A percentile compares a stretch with the other conserved stretches of the same genome.
Evolutionary conservation across 2,113 vertebrate species (phyloP).

Genomic region (Chauna torquata): DNA sequence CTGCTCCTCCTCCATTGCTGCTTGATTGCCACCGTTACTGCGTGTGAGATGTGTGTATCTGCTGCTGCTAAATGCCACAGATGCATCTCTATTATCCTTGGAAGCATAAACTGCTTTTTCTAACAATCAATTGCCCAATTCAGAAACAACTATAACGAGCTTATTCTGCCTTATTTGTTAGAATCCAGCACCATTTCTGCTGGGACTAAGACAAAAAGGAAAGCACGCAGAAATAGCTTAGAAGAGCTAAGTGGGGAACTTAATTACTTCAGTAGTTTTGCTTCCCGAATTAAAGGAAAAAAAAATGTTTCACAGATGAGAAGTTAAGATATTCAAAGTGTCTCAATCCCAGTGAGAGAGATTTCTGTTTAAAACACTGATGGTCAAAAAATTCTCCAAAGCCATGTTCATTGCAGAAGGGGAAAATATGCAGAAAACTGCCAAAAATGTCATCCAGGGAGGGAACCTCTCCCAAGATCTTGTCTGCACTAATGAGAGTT

Average conservation of each 20-base stretch:
- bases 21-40: neutral
- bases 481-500: conserved; percentile 40
- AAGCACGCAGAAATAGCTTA: neutral
- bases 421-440: conserved; percentile 23
- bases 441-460: conserved; percentile 35
- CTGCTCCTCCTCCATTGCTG: neutral
- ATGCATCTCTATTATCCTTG: conserved; percentile 25
- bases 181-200: neutral
- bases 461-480: neutral
- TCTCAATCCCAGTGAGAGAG: neutral
- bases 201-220: neutral
- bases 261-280: conserved; percentile 40
- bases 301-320: neutral
- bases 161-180: neutral
- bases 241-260: neutral
- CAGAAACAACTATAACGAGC: neutral
- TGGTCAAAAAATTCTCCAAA: neutral
- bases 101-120: neutral
- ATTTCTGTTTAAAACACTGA: neutral
- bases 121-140: neutral
- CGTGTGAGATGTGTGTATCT: neutral
- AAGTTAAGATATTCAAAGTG: neutral
- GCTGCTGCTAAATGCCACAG: conserved; percentile 3
- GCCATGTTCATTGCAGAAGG: neutral
- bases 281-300: neutral